Base-by-base conservation (phyloP, 2,888 invertebrate genomes). In the Vanessa cardui region DNA sequence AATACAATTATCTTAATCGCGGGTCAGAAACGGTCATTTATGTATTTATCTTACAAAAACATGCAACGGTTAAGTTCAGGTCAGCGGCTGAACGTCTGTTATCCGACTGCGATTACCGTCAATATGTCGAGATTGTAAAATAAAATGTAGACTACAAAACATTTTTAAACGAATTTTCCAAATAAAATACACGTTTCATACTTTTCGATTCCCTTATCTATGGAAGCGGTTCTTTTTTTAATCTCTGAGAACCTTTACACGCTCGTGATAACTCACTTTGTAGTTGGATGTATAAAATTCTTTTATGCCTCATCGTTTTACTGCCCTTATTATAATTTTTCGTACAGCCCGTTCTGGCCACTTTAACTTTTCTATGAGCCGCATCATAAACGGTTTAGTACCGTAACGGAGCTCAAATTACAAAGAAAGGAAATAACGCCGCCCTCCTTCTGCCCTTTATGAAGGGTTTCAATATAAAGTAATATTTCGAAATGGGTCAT, bases 341-440 rank as follows among this genome's bases (percentile, higher is more conserved):
- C 66, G 66, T 83, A 83, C 84, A 86, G 86, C 85, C 84, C 83
- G 77, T 83, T 77, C 83, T 85, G 65, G 63, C 67, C 70, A 67
- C 67, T 87, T 85, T 88, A 88, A 89, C 88, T 88, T 88, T 89
- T 88, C 81, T 85, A 84, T 84, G 84, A 87, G 85, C 83, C 84
- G 83, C 87, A 88, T 89, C 90, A 88, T 90, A 89, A 90, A 90
- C 86, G 85, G 87, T 88, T 89, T 88, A 89, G 87, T 87, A 83
- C 81, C 86, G 86, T 89, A 88, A 88, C 88, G 87, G 83, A 82
- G 85, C 83, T 86, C 83, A 85, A 90, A 90, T 90, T 88, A 89
- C 87, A 83, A 87, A 87, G 84, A 86, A 87, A 85, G 86, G 84
- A 83, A 86, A 83, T 82, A 82, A 85, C 78, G 83, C 83, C 84